A percentile compares a stretch with the other conserved stretches of the same genome.
phyloP scores from a whole-genome alignment of 2,888 invertebrate genomes.

The Napeogenes sylphis region DNA sequence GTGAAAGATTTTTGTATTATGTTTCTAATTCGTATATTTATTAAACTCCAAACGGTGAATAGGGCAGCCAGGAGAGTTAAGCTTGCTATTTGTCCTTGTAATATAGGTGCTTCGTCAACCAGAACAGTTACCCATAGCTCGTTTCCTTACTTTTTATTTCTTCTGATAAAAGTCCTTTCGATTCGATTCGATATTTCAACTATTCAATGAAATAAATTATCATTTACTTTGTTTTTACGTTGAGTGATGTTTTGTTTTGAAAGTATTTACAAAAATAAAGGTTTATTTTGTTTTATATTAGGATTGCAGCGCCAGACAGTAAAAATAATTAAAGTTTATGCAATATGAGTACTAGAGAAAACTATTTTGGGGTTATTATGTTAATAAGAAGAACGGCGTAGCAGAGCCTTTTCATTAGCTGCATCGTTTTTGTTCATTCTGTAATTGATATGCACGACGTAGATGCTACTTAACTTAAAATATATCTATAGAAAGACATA shows the following conservation, averaged over 20 bases:
- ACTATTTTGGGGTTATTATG: too few relatives aligned
- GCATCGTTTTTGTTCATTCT: background rate
- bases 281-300: too few relatives aligned
- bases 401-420: constrained; percentile 1
- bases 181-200: constrained; percentile 2
- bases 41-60: background rate
- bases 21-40: background rate
- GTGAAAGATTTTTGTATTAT: too few relatives aligned
- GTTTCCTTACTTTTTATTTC: background rate
- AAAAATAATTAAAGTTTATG: too few relatives aligned
- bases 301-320: too few relatives aligned
- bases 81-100: constrained; percentile 1
- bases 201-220: background rate
- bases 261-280: too few relatives aligned
- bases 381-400: background rate
- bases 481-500: too few relatives aligned
- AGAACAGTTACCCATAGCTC: background rate
- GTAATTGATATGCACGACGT: background rate
- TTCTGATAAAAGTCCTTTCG: background rate
- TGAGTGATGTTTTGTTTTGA: too few relatives aligned
- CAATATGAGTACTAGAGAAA: too few relatives aligned
- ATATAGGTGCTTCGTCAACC: constrained; percentile 6
- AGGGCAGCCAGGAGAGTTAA: constrained; percentile 2
- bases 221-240: too few relatives aligned
- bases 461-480: background rate